phyloP scores from a whole-genome alignment of 2,888 invertebrate species.

The Drosophila formosana region DNA sequence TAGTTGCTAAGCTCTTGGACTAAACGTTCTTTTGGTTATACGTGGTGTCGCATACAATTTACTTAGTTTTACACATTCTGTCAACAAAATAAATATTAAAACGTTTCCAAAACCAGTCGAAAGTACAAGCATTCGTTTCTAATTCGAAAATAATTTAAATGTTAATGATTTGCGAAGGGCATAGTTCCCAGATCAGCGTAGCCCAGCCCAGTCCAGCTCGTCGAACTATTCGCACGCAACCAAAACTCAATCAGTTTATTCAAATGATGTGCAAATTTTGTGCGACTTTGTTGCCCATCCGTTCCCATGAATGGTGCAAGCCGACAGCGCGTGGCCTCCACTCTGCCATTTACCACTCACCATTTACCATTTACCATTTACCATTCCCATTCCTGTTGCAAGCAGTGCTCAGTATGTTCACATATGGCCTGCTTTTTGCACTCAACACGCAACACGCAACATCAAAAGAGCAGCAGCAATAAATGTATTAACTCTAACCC shows the following conservation, averaged over 20 bases:
- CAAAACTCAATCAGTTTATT: constrained; percentile 82
- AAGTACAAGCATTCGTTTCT: constrained; percentile 21
- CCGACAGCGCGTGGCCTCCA: constrained; percentile 17
- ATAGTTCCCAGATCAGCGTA: constrained; percentile 16
- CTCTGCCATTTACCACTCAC: not conserved
- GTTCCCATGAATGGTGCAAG: constrained; percentile 20
- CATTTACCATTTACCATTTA: not conserved
- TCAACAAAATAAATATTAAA: constrained; percentile 51
- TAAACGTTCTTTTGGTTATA: constrained; percentile 28
- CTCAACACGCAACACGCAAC: constrained; percentile 43
- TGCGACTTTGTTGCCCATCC: constrained; percentile 44
- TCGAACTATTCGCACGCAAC: constrained; percentile 45
- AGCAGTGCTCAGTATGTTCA: constrained; percentile 24
- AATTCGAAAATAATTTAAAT: constrained; percentile 69
- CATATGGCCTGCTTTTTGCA: constrained; percentile 51
- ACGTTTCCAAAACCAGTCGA: constrained; percentile 20
- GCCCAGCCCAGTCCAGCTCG: constrained; percentile 1
- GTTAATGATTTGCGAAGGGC: constrained; percentile 52
- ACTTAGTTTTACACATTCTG: constrained; percentile 22
- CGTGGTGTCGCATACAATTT: constrained; percentile 9
- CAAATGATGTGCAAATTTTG: constrained; percentile 83
- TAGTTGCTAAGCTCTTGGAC: constrained; percentile 70
- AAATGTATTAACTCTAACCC: constrained; percentile 48
- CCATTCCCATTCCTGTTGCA: not conserved
- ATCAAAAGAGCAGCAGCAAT: constrained; percentile 62